Evolutionary conservation across 2,113 vertebrate genomes (phyloP).

Genomic region (Ivindomyrus marchei): DNA sequence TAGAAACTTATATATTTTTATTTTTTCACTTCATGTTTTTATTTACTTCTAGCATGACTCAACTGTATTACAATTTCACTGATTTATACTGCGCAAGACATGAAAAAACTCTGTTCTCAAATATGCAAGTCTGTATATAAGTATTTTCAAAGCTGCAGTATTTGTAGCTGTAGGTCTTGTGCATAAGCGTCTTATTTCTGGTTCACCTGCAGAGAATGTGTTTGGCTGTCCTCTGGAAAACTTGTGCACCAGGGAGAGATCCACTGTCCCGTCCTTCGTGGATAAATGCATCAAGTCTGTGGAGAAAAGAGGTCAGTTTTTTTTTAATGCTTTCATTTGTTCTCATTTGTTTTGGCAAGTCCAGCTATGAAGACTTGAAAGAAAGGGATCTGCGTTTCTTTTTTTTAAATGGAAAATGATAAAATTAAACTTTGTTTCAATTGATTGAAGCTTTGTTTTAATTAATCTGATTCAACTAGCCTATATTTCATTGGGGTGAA

Average conservation of each 20-base stretch:
- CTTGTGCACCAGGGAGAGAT: conserved; percentile 73
- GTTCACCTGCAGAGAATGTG: conserved; percentile 70
- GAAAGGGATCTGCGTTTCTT: not conserved
- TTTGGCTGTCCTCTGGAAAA: conserved; percentile 79
- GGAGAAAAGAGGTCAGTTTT: conserved; percentile 73
- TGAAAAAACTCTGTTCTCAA: not conserved
- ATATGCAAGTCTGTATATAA: not conserved
- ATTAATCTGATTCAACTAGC: not conserved
- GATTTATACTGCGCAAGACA: not conserved
- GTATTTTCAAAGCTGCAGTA: not conserved
- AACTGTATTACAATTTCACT: not conserved
- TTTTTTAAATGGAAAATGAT: not conserved
- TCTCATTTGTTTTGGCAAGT: not conserved
- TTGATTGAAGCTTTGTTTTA: too few species aligned
- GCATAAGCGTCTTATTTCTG: not conserved
- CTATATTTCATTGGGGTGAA: not conserved
- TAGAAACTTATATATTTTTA: not conserved
- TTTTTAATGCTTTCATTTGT: not conserved
- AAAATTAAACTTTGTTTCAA: not conserved
- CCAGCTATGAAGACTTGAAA: not conserved
- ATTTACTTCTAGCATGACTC: not conserved
- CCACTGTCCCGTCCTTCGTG: conserved; percentile 69
- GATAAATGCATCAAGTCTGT: conserved; percentile 76
- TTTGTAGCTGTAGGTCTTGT: not conserved
- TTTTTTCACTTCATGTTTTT: not conserved